phyloP scores from a whole-genome alignment of 2,888 invertebrate species.

The Clitarchus hookeri region DNA sequence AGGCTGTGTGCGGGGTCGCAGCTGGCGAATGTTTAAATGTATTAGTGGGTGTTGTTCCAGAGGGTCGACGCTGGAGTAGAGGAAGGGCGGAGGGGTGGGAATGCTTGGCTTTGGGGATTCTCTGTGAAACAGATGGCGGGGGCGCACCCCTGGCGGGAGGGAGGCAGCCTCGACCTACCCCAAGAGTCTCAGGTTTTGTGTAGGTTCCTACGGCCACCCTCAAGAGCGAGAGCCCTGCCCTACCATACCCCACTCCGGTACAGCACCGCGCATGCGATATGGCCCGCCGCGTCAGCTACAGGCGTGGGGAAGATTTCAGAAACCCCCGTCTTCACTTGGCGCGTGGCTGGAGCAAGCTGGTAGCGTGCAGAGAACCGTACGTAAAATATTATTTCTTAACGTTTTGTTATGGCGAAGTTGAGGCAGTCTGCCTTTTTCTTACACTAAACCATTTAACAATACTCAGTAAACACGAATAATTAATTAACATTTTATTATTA shows the following conservation, averaged over 20 bases:
- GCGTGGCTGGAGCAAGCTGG: too few relatives aligned
- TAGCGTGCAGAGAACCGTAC: too few relatives aligned
- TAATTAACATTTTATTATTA: too few relatives aligned
- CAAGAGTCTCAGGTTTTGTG: not conserved
- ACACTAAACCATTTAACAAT: too few relatives aligned
- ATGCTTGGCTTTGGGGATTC: not conserved
- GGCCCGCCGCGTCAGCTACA: not conserved
- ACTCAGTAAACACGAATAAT: too few relatives aligned
- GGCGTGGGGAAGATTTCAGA: not conserved
- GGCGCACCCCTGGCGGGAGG: not conserved
- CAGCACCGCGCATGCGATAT: not conserved
- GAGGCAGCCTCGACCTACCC: not conserved
- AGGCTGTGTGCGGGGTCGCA: not conserved
- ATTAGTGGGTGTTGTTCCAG: conserved; percentile 2
- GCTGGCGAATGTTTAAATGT: conserved; percentile 1
- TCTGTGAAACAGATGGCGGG: not conserved
- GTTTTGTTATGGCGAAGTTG: too few relatives aligned
- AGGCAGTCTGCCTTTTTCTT: too few relatives aligned
- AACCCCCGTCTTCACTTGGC: too few relatives aligned
- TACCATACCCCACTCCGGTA: not conserved
- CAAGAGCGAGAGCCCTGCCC: not conserved
- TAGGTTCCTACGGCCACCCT: not conserved
- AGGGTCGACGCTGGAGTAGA: not conserved
- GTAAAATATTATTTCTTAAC: too few relatives aligned
- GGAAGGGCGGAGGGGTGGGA: not conserved